Base-by-base conservation (phyloP, 2,888 invertebrate genomes). In the Phragmatobia fuliginosa region DNA sequence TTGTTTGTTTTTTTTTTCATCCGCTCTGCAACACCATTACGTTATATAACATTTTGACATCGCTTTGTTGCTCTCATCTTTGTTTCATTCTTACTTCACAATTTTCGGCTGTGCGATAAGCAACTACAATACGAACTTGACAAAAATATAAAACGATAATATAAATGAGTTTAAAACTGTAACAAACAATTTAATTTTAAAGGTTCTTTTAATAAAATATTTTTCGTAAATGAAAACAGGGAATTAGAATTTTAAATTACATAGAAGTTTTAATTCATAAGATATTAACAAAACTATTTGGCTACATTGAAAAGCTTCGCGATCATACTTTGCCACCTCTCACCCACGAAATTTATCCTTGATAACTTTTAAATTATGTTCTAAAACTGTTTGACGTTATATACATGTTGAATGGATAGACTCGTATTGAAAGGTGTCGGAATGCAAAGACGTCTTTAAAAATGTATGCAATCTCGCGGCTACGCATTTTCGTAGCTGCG, bases 1-100 rank as follows among this genome's bases (percentile, higher is more conserved):
- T 79, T 77, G 75, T 84, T 88, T 83, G 77, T 81, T 75, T 85
- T 41, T n/a, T 41, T 45, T 81, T 72, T 83, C 80, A 84, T 78
- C 77, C 73, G 80, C 82, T 85, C 72, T 60, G 76, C 83, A 76
- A 80, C 68, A 68, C 74, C 72, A 45, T 81, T 83, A 82, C 74
- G 85, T 91, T 91, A 90, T 88, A 88, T 90, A 89, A 91, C 86
- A 85, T 81, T 84, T 79, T 82, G 75, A 77, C 81, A 68, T 71
- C 60, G 74, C 82, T 82, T 76, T 74, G 73, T 77, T 81, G 78
- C 78, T 77, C 71, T 75, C 74, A 75, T 79, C 66, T 79, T 82
- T 73, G 61, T 73, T 72, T 72, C 56, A 74, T 67, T n/a, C 62
- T 75, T 73, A 66, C 62, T 62, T 71, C 62, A 70, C 60, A 74